Conservation (phyloP, 2,888 invertebrate species). For the Calameuta filiformis region DNA sequence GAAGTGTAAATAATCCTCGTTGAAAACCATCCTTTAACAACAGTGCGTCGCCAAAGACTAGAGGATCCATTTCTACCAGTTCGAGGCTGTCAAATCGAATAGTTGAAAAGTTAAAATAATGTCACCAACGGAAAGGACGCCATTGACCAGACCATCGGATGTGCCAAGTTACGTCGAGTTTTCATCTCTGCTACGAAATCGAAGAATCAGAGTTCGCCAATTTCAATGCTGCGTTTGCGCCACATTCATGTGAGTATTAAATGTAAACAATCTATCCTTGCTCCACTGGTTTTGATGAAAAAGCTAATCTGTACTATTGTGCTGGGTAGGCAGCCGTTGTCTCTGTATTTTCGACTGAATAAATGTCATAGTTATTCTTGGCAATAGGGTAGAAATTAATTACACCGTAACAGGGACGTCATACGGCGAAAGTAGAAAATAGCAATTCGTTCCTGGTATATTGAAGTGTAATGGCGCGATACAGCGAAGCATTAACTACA, state of each 20-base stretch:
- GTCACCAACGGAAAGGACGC: constrained; percentile 68
- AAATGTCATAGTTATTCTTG: not conserved
- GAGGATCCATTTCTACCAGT: not conserved
- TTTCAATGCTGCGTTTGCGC: constrained; percentile 81
- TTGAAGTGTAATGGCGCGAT: not conserved
- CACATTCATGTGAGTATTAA: constrained; percentile 74
- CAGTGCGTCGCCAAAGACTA: not conserved
- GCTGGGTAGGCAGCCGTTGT: not conserved
- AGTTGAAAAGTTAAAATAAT: constrained; percentile 20
- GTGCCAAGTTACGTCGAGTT: constrained; percentile 69
- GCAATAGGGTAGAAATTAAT: not conserved
- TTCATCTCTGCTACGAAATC: constrained; percentile 65
- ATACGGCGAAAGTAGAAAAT: not conserved
- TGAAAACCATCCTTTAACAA: not conserved
- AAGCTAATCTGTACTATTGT: not conserved
- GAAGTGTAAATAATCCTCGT: not conserved
- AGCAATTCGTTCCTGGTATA: not conserved
- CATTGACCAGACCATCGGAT: constrained; percentile 62
- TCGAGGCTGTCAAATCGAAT: not conserved
- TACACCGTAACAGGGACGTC: not conserved
- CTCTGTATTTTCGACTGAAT: not conserved
- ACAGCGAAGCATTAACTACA: not conserved
- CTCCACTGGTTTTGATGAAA: not conserved
- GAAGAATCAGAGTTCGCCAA: constrained; percentile 66
- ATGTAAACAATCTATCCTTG: not conserved